Base-by-base conservation (phyloP, 2,888 invertebrate genomes). In the Vanessa cardui region DNA sequence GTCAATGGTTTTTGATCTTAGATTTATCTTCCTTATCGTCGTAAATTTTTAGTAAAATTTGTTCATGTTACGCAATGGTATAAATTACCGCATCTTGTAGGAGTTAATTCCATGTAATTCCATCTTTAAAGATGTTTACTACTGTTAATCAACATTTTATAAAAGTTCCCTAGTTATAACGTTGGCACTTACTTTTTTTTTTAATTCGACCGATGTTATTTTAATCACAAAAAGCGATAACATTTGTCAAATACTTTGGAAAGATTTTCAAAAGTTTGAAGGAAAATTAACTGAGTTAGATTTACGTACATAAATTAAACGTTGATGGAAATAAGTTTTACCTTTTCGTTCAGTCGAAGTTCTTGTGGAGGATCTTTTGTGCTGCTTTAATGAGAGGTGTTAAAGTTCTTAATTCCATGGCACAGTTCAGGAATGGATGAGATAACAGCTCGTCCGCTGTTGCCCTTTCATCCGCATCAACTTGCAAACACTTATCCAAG, bases 331-430 rank as follows among this genome's bases (percentile, higher is more conserved):
- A 80, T 80, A 84, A 79, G 82, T 80, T 77, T 80, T 58, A 61
- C 33, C 54, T 62, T 39, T 46, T 12, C 9, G 58, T 79, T 89
- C 83, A 91, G 76, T 92, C 89, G 72, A 83, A 88, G 76, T 81
- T 91, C 80, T 96, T 96, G 77, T 95, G 95, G 59, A 97, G 93
- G 78, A 98, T 96, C 84, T 96, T 96, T 80, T 98, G 97, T 56
- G 99, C 99, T 60, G 98, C 98, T 82, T 95, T 95, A 75, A 99
- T 99, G 71, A 99, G 94, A 39, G 98, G 98, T 69, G 96, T 96
- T 45, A 99, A 93, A 0, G 97, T 96, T 64, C 94, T 93, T 20
- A 98, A 93, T 78, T 97, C 96, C 89, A 96, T 96, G 64, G 97
- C 95, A 76, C 96, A 96, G 50, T 94, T 88, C 56, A 98, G 90